Evolutionary conservation across 2,888 invertebrate genomes (phyloP), one percentile per base, ranked within the genome.

Genomic region (Dromius quadrimaculatus): DNA sequence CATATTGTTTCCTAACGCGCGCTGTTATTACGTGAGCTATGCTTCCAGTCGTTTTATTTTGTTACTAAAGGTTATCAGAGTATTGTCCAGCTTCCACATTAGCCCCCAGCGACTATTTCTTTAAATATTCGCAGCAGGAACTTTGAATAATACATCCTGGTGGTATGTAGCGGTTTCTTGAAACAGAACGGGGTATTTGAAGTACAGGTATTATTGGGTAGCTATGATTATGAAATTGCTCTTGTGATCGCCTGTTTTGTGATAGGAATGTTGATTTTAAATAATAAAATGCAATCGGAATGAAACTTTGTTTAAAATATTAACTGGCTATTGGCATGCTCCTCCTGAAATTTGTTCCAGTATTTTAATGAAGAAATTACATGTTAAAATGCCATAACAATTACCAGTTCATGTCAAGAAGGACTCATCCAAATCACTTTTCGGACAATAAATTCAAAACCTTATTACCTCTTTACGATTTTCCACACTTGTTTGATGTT

Each of bases 1-100:
- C 45, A 63, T 63, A 63, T 63, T 63, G 63, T 63, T 63, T 63
- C 43, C 63, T 62, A 19, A 41, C 62, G 20, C 20, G 41, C 9
- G 62, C 38, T 62, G 41, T 62, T 62, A 62, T 62, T 62, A 62
- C 62, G 54, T 45, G 45, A 20, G 61, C 36, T 45, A 45, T 45
- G 45, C 17, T 15, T 13, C 41, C 2, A 1, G 50, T 13, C 15
- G 50, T 59, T 59, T 36, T 59, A 34, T 57, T 57, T 17, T 57
- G n/a, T n/a, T n/a, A n/a, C n/a, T n/a, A n/a, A n/a, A n/a, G n/a
- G n/a, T n/a, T n/a, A n/a, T n/a, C n/a, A 19, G 15, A 19, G 9
- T 43, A 15, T 15, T 8, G 17, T n/a, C n/a, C n/a, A 19, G 43
- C 17, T 19, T 15, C 15, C 17, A 15, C 50, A 54, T 23, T 28